Evolutionary conservation across 1,140 invertebrate species (phyloP).

Genomic region (Vanessa tameamea): DNA sequence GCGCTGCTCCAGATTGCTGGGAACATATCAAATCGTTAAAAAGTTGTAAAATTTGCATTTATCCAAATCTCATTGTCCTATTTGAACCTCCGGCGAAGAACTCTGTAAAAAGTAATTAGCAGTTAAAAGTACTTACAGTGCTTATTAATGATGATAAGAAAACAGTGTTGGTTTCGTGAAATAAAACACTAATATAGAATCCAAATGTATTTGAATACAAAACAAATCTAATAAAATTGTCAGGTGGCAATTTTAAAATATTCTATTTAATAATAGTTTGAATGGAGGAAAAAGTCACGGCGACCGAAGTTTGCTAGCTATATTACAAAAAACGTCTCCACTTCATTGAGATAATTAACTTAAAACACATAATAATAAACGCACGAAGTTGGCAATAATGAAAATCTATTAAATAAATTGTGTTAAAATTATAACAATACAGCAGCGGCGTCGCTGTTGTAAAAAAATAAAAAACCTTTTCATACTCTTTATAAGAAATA

Average conservation of each 20-base stretch:
- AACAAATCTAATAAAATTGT: slow-evolving; percentile 78
- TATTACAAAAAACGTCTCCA: slow-evolving; percentile 29
- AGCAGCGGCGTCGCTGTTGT: neutral
- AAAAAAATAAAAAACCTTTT: neutral
- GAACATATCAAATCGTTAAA: too few species aligned
- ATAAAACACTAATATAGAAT: slow-evolving; percentile 62
- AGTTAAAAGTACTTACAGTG: too few species aligned
- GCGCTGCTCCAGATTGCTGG: too few species aligned
- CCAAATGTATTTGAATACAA: slow-evolving; percentile 79
- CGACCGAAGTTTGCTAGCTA: slow-evolving; percentile 16
- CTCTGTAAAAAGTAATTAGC: too few species aligned
- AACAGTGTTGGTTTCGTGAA: slow-evolving; percentile 13
- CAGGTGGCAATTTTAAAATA: slow-evolving; percentile 74
- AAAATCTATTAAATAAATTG: neutral
- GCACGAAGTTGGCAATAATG: slow-evolving; percentile 22
- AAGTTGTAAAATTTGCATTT: too few species aligned
- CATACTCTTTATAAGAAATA: neutral
- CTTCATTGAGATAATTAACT: slow-evolving; percentile 21
- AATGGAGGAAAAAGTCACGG: slow-evolving; percentile 22
- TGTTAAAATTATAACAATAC: neutral
- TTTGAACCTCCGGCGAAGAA: too few species aligned
- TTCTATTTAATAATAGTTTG: slow-evolving; percentile 66
- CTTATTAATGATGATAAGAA: too few species aligned
- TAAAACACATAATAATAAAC: slow-evolving; percentile 39
- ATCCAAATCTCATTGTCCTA: too few species aligned